Evolutionary conservation across 2,797 vertebrate species (phyloP).

Genomic region (Gila robusta): DNA sequence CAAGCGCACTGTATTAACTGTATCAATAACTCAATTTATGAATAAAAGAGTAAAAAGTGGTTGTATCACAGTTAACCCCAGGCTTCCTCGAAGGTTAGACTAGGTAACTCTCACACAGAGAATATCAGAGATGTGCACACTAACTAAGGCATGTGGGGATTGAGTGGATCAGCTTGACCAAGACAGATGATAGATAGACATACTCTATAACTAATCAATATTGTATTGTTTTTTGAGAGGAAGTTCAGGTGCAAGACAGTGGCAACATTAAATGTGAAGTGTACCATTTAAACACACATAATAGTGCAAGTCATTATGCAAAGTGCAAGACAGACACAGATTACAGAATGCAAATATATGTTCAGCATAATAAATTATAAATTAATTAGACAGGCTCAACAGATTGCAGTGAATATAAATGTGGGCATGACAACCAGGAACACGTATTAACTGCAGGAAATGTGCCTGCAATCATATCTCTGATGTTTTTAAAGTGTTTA

Average conservation of each 20-base stretch:
- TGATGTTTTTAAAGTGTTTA: neutral
- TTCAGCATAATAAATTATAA: conserved; percentile 36
- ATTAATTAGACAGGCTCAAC: conserved; percentile 24
- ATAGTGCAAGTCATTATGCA: conserved; percentile 12
- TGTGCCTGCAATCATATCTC: neutral
- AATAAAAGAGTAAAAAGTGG: conserved; percentile 27
- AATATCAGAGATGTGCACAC: conserved; percentile 18
- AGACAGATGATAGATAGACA: conserved; percentile 14
- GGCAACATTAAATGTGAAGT: neutral
- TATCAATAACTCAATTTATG: conserved; percentile 3
- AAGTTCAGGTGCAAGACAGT: conserved; percentile 14
- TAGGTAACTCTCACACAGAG: neutral
- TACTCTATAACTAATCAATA: conserved; percentile 42
- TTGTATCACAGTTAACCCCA: conserved; percentile 11
- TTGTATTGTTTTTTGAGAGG: conserved; percentile 6
- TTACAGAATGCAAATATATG: conserved; percentile 41
- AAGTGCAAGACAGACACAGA: conserved; percentile 28
- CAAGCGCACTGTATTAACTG: neutral
- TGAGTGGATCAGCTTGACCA: conserved; percentile 24
- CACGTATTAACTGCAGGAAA: neutral
- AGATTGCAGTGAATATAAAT: conserved; percentile 42
- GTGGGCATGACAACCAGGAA: neutral
- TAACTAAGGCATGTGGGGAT: conserved; percentile 42
- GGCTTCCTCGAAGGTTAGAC: conserved; percentile 3
- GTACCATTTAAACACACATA: conserved; percentile 11